phyloP scores from a whole-genome alignment of 1,140 invertebrate genomes.

The Pinna nobilis region DNA sequence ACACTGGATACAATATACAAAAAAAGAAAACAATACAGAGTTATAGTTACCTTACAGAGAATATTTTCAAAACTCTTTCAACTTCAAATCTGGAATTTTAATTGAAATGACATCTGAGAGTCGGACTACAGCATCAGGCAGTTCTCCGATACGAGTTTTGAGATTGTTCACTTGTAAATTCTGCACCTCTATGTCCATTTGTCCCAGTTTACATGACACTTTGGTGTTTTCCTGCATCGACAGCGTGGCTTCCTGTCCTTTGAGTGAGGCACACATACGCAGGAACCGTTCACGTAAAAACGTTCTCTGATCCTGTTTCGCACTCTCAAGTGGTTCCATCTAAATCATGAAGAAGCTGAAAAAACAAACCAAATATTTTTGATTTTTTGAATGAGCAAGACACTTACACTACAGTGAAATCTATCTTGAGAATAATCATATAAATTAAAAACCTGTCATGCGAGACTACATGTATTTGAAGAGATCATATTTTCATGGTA shows the following conservation, averaged over 20 bases:
- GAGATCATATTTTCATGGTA: no score
- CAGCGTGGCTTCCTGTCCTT: constrained; percentile 55
- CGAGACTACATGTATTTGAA: no score
- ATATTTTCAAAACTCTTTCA: background rate
- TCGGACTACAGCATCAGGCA: constrained; percentile 68
- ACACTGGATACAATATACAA: no score
- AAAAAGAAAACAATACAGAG: background rate
- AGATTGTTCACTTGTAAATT: constrained; percentile 67
- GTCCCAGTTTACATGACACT: constrained; percentile 58
- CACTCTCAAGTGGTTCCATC: constrained; percentile 32
- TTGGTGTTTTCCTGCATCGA: constrained; percentile 62
- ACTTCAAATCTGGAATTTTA: constrained; percentile 46
- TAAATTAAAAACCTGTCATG: no score
- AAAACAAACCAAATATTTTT: background rate
- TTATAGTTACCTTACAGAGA: background rate
- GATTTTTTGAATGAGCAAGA: no score
- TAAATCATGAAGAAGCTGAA: background rate
- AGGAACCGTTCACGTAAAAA: constrained; percentile 70
- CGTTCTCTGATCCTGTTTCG: constrained; percentile 63
- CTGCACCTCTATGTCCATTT: constrained; percentile 67
- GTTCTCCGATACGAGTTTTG: constrained; percentile 69
- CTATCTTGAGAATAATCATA: no score
- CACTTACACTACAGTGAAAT: no score
- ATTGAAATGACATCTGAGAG: constrained; percentile 68
- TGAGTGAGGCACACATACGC: constrained; percentile 57